Evolutionary conservation across 1,140 invertebrate genomes (phyloP), one percentile per base, ranked within the genome.

Genomic region (Chelonus insularis): DNA sequence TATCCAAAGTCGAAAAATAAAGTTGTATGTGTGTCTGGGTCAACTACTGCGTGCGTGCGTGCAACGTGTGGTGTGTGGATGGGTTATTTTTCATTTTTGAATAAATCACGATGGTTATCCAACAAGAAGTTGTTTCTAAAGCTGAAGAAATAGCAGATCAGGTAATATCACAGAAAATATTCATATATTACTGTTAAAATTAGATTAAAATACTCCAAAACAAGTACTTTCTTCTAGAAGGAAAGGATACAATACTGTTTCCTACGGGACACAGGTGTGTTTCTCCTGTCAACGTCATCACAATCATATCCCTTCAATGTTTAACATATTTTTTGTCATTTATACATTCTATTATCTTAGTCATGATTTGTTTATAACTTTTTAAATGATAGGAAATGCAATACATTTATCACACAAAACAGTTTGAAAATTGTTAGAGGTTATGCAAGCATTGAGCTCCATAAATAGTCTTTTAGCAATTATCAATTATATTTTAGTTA

Each of bases 121-220:
- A 91, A 79, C 92, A 91, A 81, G 92, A 95, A 86, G 88, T 95
- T 74, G 84, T 97, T 72, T 87, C 92, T 61, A 93, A 89, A 76
- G 94, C 94, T 39, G 95, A 98, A 84, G 95, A 97, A 82, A 83
- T 96, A 71, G 94, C 93, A 58, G 95, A 98, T 83, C 92, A 96
- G 89, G 95, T 97, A 86, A 85, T 66, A 39, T 36, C n/a, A 34
- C 16, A 45, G 12, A 59, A 51, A 65, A 56, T 47, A 57, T 45
- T 34, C 52, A 20, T 16, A 52, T 12, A 12, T 34, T 14, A n/a
- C 11, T 20, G 11, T 14, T 52, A 12, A 9, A 36, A 21, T 60
- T 62, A 60, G 63, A 65, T 67, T 64, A 62, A 66, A 71, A 70
- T 56, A 60, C 55, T 55, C 67, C 71, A 76, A 74, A 77, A 63